Conservation (phyloP, 1,140 invertebrate genomes). For the Leucophenga varia region DNA sequence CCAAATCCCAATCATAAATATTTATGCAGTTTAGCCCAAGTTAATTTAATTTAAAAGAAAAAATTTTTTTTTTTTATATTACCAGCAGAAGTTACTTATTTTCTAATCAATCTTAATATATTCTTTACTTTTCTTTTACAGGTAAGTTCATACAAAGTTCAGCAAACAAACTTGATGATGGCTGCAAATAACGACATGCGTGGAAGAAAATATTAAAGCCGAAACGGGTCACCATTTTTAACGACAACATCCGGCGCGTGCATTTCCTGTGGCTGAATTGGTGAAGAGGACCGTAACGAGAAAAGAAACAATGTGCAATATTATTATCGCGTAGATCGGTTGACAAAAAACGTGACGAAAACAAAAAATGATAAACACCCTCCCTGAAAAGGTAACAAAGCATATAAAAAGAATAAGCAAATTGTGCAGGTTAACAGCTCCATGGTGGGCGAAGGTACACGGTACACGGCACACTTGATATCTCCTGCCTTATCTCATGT, state of each 20-base stretch:
- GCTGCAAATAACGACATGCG: conserved; percentile 11
- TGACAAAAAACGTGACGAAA: conserved; percentile 32
- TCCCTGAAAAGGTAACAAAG: conserved; percentile 17
- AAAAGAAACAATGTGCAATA: conserved; percentile 27
- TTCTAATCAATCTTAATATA: conserved; percentile 35
- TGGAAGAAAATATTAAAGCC: conserved; percentile 13
- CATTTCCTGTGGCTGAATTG: conserved; percentile 33
- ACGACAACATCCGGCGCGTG: conserved; percentile 40
- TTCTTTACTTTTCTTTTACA: conserved; percentile 27
- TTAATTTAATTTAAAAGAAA: no score
- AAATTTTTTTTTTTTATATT: no score
- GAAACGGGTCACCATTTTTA: conserved; percentile 37
- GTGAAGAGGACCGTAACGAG: conserved; percentile 5
- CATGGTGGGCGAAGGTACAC: no score
- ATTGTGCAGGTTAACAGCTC: no score
- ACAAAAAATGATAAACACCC: conserved; percentile 24
- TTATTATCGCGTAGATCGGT: conserved; percentile 34
- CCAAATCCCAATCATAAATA: no score
- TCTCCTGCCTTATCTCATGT: conserved; percentile 11
- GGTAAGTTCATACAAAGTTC: conserved; percentile 42
- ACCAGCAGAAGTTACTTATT: no score
- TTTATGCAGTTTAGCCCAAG: no score
- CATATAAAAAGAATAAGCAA: conserved; percentile 31
- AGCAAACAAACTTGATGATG: conserved; percentile 15
- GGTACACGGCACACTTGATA: no score